Conservation (phyloP, 2,113 vertebrate species). For the Antechinus flavipes region DNA sequence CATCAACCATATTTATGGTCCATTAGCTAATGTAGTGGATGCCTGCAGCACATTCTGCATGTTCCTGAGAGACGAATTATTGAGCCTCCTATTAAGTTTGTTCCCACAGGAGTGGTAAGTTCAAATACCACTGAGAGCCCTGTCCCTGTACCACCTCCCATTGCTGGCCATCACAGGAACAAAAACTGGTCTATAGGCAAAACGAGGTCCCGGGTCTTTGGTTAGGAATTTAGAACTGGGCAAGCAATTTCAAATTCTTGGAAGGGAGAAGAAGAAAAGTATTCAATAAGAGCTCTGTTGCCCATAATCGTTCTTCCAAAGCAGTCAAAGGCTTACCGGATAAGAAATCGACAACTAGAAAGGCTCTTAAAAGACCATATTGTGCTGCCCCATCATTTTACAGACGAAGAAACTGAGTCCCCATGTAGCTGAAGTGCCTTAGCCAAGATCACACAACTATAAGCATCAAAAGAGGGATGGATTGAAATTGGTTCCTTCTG, state of each 20-base stretch:
- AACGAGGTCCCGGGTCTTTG: constrained; percentile 16
- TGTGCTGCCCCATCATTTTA: background rate
- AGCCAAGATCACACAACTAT: background rate
- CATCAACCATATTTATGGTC: constrained; percentile 60
- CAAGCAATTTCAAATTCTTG: background rate
- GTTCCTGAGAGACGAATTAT: constrained; percentile 29
- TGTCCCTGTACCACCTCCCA: background rate
- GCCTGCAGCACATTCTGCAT: constrained; percentile 25
- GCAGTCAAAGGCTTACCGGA: background rate
- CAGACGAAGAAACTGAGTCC: background rate
- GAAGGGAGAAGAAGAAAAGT: constrained; percentile 18
- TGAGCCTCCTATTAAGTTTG: constrained; percentile 48
- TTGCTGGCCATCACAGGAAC: constrained; percentile 31
- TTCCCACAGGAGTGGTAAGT: background rate
- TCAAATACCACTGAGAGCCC: constrained; percentile 40
- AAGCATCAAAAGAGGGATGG: background rate
- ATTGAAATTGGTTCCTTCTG: background rate
- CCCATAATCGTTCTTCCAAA: background rate
- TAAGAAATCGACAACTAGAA: background rate
- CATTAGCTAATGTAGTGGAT: constrained; percentile 60
- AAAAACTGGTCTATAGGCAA: background rate
- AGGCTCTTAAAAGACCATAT: background rate
- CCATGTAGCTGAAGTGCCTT: background rate
- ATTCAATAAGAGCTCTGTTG: background rate
- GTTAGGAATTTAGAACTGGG: background rate